Percentiles rank a stretch among this genome's conserved stretches.
Conservation (phyloP, 2,113 vertebrate genomes). For the Orientallactaga bullata region DNA sequence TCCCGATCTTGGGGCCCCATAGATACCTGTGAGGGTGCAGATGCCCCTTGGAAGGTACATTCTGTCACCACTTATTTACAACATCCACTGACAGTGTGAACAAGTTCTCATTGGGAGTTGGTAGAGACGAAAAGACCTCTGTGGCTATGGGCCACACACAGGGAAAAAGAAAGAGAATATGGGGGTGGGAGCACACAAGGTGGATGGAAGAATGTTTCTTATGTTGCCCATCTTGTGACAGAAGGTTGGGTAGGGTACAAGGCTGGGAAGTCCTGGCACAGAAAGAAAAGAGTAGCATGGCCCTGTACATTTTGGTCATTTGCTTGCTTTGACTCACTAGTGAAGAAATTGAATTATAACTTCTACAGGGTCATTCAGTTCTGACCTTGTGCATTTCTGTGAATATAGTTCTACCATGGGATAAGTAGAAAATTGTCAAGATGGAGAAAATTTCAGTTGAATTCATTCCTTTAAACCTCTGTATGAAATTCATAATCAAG, state of each 20-base stretch:
- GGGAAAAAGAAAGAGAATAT: background rate
- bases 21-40: background rate
- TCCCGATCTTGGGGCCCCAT: background rate
- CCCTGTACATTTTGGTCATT: constrained; percentile 2
- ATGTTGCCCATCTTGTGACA: background rate
- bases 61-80: background rate
- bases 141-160: background rate
- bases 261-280: too few relatives aligned
- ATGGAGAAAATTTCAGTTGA: constrained; percentile 16
- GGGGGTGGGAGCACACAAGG: background rate
- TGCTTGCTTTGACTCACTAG: background rate
- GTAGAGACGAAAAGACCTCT: background rate
- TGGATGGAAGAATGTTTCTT: background rate
- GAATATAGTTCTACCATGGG: background rate
- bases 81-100: background rate
- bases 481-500: constrained; percentile 31
- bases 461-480: constrained; percentile 28
- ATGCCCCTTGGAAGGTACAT: background rate
- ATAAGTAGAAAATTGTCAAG: background rate
- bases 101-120: background rate
- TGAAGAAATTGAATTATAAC: background rate
- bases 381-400: background rate
- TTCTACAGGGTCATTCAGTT: background rate
- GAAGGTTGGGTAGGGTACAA: background rate
- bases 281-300: background rate